Evolutionary conservation across 1,140 invertebrate genomes (phyloP).

Genomic region (Chrysopa pallens): DNA sequence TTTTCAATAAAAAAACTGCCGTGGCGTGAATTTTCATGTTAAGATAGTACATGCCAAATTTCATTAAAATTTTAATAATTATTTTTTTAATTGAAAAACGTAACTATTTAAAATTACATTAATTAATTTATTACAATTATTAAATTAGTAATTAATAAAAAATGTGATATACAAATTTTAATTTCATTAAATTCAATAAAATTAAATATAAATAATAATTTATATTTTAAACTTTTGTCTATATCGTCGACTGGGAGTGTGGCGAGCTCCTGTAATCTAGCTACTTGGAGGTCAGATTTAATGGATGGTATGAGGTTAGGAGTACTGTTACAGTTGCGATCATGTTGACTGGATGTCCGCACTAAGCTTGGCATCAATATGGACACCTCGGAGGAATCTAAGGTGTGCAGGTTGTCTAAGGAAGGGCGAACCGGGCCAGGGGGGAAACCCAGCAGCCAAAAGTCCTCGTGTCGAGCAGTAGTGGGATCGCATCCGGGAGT

Average conservation of each 20-base stretch:
- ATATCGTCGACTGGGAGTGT: conserved; percentile 54
- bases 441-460: conserved; percentile 87
- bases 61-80: too few relatives aligned
- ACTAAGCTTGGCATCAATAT: conserved; percentile 80
- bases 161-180: too few relatives aligned
- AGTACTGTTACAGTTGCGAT: conserved; percentile 31
- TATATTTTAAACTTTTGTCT: too few relatives aligned
- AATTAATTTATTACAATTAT: too few relatives aligned
- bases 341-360: conserved; percentile 63
- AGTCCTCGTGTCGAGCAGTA: conserved; percentile 84
- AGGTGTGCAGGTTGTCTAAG: conserved; percentile 69
- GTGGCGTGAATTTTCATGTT: too few relatives aligned
- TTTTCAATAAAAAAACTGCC: too few relatives aligned
- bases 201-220: too few relatives aligned
- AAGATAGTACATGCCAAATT: too few relatives aligned
- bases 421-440: conserved; percentile 86
- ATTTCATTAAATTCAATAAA: too few relatives aligned
- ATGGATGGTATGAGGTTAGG: conserved; percentile 77
- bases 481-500: conserved; percentile 90
- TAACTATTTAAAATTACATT: too few relatives aligned
- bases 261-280: conserved; percentile 86
- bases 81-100: too few relatives aligned
- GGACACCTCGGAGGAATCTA: conserved; percentile 56
- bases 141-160: too few relatives aligned
- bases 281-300: conserved; percentile 71